These are phyloP conservation scores for Eulacestoma nigropectus DNA, from an alignment of 2,113 vertebrate genomes.

Conservation along the genomic window DNA sequence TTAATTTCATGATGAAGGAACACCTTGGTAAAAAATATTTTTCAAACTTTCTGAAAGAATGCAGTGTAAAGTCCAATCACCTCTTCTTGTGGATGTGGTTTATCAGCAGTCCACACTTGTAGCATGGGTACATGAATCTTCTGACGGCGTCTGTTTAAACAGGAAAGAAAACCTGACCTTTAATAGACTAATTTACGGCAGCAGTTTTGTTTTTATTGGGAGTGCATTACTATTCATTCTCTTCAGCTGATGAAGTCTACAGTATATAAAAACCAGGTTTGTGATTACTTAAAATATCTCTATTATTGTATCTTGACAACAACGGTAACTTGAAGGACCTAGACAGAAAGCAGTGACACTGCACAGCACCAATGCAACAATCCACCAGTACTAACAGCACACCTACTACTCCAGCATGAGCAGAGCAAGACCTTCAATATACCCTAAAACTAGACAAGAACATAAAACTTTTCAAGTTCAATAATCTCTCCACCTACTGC, in stretches of 20 bases:
- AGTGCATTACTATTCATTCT: not conserved
- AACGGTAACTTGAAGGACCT: not conserved
- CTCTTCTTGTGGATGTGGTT: conserved; percentile 97
- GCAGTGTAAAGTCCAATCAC: conserved; percentile 60
- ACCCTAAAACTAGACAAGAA: not conserved
- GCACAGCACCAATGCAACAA: not conserved
- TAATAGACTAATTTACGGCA: not conserved
- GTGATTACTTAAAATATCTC: not conserved
- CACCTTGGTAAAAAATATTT: not conserved
- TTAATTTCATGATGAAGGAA: not conserved
- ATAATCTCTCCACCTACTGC: not conserved
- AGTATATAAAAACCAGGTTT: not conserved
- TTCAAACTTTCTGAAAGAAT: not conserved
- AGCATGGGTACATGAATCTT: conserved; percentile 93
- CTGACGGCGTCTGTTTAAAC: conserved; percentile 80
- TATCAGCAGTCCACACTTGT: conserved; percentile 95
- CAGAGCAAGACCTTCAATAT: not conserved
- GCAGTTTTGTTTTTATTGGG: not conserved
- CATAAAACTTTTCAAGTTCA: not conserved
- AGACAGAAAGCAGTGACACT: not conserved
- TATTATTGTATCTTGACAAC: accelerated
- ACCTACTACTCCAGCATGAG: not conserved
- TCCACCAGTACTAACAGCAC: not conserved
- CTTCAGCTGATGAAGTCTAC: not conserved
- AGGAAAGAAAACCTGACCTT: not conserved